phyloP scores from a whole-genome alignment of 2,113 vertebrate species.

The Gila orcuttii region DNA sequence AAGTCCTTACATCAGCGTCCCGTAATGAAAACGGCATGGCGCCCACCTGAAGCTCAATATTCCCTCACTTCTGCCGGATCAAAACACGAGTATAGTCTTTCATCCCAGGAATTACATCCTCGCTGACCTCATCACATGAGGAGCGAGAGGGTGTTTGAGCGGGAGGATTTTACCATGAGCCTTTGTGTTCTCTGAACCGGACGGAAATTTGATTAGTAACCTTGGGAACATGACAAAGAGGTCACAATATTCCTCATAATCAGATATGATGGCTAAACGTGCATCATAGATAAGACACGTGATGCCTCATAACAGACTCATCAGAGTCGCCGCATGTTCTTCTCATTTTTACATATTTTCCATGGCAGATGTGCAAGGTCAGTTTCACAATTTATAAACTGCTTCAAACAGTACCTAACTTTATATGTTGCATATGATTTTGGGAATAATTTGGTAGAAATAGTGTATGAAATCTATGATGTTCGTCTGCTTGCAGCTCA shows the following conservation, averaged over 20 bases:
- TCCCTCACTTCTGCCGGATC: conserved; percentile 55
- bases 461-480: background rate
- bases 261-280: conserved; percentile 50
- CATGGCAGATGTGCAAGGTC: background rate
- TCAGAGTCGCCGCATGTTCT: background rate
- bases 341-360: background rate
- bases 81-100: conserved; percentile 60
- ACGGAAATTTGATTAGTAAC: conserved; percentile 60
- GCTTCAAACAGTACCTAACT: background rate
- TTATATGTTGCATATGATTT: conserved; percentile 3
- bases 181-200: conserved; percentile 39
- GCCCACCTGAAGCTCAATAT: conserved; percentile 56
- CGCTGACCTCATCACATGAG: conserved; percentile 57
- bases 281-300: conserved; percentile 44
- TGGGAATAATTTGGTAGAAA: background rate
- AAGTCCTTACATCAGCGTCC: conserved; percentile 2
- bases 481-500: background rate
- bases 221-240: conserved; percentile 53
- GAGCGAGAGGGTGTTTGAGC: conserved; percentile 47
- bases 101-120: conserved; percentile 57
- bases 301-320: background rate
- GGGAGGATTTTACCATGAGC: conserved; percentile 2
- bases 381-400: too few species aligned
- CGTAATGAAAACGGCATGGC: conserved; percentile 31
- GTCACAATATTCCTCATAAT: conserved; percentile 50